A percentile compares a stretch with the other conserved stretches of the same genome.
These are phyloP conservation scores for Tragopan temminckii DNA, from an alignment of 2,797 vertebrate genomes.

Conservation along the genomic window DNA sequence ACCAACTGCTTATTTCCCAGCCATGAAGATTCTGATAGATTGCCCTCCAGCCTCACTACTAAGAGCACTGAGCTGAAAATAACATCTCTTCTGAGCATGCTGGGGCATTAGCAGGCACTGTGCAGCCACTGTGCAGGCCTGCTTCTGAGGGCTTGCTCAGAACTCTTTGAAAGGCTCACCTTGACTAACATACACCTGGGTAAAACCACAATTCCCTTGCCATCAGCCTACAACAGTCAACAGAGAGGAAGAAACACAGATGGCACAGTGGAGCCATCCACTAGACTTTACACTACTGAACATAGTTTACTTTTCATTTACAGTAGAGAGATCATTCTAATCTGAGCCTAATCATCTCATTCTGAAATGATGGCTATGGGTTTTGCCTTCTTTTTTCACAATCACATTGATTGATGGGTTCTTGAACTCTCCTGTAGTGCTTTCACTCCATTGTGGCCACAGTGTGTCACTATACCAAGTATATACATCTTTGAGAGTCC, in stretches of 20 bases:
- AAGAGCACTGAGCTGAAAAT: background rate
- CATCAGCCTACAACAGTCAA: background rate
- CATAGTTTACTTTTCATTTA: background rate
- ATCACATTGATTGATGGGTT: background rate
- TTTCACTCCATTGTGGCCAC: background rate
- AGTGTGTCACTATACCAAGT: background rate
- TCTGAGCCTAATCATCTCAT: background rate
- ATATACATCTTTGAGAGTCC: background rate
- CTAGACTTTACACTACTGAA: background rate
- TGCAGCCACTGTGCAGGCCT: background rate
- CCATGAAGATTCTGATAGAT: conserved; percentile 14
- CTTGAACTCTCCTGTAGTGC: background rate
- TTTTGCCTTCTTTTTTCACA: background rate
- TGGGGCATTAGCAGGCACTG: background rate
- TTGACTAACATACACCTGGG: background rate
- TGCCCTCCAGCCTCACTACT: conserved; percentile 32
- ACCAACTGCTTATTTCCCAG: background rate
- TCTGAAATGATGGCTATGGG: background rate
- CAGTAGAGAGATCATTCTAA: background rate
- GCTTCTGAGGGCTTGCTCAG: background rate
- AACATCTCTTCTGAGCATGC: background rate
- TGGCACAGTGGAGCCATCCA: background rate
- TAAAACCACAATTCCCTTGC: background rate
- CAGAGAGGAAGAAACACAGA: background rate
- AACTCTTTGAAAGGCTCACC: background rate